Evolutionary conservation across 2,797 vertebrate genomes (phyloP), one percentile per base, ranked within the genome.

Genomic region (Heteromormyrus szaboi): DNA sequence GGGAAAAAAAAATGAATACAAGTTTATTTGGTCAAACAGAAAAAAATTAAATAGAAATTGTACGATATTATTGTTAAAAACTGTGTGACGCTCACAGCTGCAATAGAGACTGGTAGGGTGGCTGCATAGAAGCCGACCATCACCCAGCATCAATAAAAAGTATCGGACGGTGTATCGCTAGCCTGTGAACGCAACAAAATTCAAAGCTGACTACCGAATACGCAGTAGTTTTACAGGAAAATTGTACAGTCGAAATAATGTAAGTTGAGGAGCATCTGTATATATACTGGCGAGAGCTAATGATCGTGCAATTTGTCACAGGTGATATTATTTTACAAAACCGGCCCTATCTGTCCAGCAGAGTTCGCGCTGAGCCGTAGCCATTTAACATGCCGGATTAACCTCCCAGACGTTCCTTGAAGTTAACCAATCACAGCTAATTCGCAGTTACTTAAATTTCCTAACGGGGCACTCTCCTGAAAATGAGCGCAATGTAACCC

Each of bases 401-500:
- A 95, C 95, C 94, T 95, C 93, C 41, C 19, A 91, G 93, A 93
- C 48, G 92, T 92, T 90, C 91, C 93, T 88, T 88, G 91, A 91
- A 94, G 93, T 93, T 93, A 93, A 94, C 92, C 95, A 94, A 95
- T 94, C 92, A 92, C 29, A 84, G 89, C 85, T 90, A 89, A 90
- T 92, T 91, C 3, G 0, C 53, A 41, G 92, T 93, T 94, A 93
- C 94, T 96, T 95, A 95, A 95, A 96, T 95, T 95, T 96, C 94
- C 94, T 95, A 93, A 96, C 95, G 94, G 94, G 91, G 91, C 90
- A 88, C 89, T 92, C 90, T 19, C 89, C 92, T 92, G 93, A 91
- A 93, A 95, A 94, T 93, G 93, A 94, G 94, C 94, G 91, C 92
- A 93, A 92, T 93, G 92, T 93, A 93, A 95, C 95, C 95, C 95